Conservation (phyloP, 2,113 vertebrate species). For the Hemicordylus capensis region DNA sequence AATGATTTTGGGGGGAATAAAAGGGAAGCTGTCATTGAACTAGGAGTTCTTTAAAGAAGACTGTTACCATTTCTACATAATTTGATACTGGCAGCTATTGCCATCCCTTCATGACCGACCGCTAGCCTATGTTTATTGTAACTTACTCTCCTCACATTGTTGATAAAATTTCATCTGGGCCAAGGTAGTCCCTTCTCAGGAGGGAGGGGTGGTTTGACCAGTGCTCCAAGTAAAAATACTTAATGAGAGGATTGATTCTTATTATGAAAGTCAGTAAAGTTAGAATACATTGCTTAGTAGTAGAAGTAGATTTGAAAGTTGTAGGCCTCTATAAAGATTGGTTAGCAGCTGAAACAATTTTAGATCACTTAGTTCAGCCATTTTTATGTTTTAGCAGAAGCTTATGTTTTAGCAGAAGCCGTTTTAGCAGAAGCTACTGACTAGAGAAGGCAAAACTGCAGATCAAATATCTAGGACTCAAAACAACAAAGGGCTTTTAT, state of each 20-base stretch:
- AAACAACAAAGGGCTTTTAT: conserved; percentile 20
- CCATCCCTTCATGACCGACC: background rate
- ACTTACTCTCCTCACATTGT: background rate
- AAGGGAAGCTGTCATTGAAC: background rate
- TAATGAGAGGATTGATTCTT: background rate
- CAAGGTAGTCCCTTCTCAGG: background rate
- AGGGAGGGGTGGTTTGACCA: background rate
- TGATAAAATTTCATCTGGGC: background rate
- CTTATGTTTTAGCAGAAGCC: conserved; percentile 5
- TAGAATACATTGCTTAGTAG: background rate
- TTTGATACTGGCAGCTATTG: background rate
- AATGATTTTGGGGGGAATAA: background rate
- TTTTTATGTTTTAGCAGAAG: conserved; percentile 5
- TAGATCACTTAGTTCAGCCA: background rate
- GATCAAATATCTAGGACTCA: background rate
- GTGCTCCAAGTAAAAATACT: conserved; percentile 6
- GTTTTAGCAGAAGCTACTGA: background rate
- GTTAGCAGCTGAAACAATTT: conserved; percentile 13
- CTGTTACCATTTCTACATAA: background rate
- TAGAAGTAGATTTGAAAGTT: conserved; percentile 8
- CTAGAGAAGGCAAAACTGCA: conserved; percentile 19
- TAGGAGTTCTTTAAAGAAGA: background rate
- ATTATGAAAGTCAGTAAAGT: background rate
- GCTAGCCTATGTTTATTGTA: background rate
- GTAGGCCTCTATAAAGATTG: conserved; percentile 2